phyloP scores from a whole-genome alignment of 2,797 vertebrate genomes.

The Danio albolineatus region DNA sequence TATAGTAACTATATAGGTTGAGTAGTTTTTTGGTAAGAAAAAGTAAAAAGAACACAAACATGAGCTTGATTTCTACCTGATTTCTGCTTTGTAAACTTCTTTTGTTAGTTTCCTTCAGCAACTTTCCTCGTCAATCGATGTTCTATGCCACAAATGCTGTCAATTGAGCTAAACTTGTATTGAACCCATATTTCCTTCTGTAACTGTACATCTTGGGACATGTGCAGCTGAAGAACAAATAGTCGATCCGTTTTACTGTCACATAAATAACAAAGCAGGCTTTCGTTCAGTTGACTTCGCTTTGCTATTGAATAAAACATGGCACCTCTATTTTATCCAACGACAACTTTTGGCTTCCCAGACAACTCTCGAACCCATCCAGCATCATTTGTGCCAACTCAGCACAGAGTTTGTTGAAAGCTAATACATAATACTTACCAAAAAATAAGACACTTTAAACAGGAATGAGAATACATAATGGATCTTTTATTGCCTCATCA shows the following conservation, averaged over 20 bases:
- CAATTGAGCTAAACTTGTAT: background rate
- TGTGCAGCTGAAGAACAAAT: background rate
- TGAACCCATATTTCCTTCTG: background rate
- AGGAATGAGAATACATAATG: background rate
- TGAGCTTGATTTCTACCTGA: background rate
- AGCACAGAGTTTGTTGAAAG: background rate
- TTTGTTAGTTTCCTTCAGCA: background rate
- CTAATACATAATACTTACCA: background rate
- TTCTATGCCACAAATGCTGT: background rate
- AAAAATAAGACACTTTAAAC: background rate
- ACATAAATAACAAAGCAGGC: background rate
- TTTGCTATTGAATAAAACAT: slow-evolving; percentile 9
- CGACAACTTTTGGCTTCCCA: background rate
- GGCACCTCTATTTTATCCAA: background rate
- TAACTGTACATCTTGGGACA: background rate
- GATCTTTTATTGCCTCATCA: background rate
- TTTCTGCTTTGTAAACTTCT: background rate
- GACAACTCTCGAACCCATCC: background rate
- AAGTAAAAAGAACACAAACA: background rate
- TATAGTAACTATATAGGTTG: too few species aligned
- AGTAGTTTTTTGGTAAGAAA: too few species aligned
- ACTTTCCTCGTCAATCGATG: background rate
- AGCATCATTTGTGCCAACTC: background rate
- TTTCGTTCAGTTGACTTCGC: background rate
- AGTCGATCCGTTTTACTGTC: background rate